Evolutionary conservation across 2,888 invertebrate genomes (phyloP).

Genomic region (Thymelicus lineola): DNA sequence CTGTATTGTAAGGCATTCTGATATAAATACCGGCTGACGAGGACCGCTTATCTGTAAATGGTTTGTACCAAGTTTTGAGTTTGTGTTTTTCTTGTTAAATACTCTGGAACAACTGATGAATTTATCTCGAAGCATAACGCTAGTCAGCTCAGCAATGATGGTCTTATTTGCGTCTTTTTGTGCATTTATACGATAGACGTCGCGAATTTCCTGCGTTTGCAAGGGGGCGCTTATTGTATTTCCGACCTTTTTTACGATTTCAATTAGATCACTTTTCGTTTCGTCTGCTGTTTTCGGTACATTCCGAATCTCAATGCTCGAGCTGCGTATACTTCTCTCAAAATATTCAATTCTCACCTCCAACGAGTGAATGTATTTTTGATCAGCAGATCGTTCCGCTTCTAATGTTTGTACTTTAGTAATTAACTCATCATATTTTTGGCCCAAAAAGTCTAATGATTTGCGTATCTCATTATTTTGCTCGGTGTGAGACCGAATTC

Average conservation of each 20-base stretch:
- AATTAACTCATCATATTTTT: slow-evolving; percentile 31
- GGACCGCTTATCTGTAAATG: slow-evolving; percentile 26
- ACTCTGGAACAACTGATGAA: slow-evolving; percentile 11
- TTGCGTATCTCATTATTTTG: slow-evolving; percentile 16
- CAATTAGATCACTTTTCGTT: slow-evolving; percentile 17
- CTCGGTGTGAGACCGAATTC: slow-evolving; percentile 22
- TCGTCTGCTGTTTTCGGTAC: slow-evolving; percentile 12
- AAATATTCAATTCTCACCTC: slow-evolving; percentile 14
- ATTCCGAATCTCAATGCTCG: slow-evolving; percentile 26
- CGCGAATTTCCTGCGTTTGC: slow-evolving; percentile 20
- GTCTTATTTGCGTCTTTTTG: slow-evolving; percentile 28
- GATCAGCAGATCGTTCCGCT: slow-evolving; percentile 15
- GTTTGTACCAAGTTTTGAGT: slow-evolving; percentile 19
- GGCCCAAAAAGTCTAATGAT: slow-evolving; percentile 22
- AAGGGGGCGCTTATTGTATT: slow-evolving; percentile 8
- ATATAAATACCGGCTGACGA: slow-evolving; percentile 22
- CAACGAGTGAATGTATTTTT: slow-evolving; percentile 18
- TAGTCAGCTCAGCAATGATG: slow-evolving; percentile 24
- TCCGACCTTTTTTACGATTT: slow-evolving; percentile 19
- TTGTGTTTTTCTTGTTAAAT: slow-evolving; percentile 24
- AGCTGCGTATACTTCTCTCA: slow-evolving; percentile 16
- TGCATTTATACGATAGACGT: slow-evolving; percentile 33
- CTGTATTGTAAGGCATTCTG: slow-evolving; percentile 22
- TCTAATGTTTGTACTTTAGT: slow-evolving; percentile 20
- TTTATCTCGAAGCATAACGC: slow-evolving; percentile 22